Evolutionary conservation across 1,140 invertebrate genomes (phyloP).

Genomic region (Acyrthosiphon pisum): DNA sequence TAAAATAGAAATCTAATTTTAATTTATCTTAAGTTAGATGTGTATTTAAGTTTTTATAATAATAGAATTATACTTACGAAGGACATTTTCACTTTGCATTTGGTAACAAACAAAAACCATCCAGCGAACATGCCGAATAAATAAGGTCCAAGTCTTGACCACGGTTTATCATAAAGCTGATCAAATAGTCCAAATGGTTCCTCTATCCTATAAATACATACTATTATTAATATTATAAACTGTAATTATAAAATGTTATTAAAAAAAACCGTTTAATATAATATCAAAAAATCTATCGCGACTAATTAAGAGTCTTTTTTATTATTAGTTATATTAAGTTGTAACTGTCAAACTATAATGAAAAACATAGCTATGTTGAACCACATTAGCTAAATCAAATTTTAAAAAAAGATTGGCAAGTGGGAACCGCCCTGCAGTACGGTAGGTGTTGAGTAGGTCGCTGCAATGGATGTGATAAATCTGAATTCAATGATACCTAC

Average conservation of each 20-base stretch:
- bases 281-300: neutral
- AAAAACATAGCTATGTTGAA: neutral
- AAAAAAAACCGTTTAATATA: neutral
- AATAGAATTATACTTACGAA: conserved; percentile 63
- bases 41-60: neutral
- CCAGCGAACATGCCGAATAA: conserved; percentile 79
- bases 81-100: conserved; percentile 72
- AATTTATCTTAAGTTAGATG: neutral
- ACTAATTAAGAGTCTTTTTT: too few relatives aligned
- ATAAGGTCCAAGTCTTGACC: conserved; percentile 81
- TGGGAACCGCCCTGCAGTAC: too few relatives aligned
- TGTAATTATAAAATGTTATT: neutral
- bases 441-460: too few relatives aligned
- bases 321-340: too few relatives aligned
- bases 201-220: conserved; percentile 68
- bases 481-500: too few relatives aligned
- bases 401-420: too few relatives aligned
- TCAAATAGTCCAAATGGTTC: conserved; percentile 84
- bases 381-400: neutral
- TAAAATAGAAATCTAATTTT: neutral
- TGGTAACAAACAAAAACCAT: conserved; percentile 75
- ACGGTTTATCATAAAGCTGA: conserved; percentile 83
- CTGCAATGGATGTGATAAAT: too few relatives aligned
- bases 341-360: too few relatives aligned
- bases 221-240: neutral